Conservation (phyloP, 2,888 invertebrate genomes). For the Lacanobia oleracea region DNA sequence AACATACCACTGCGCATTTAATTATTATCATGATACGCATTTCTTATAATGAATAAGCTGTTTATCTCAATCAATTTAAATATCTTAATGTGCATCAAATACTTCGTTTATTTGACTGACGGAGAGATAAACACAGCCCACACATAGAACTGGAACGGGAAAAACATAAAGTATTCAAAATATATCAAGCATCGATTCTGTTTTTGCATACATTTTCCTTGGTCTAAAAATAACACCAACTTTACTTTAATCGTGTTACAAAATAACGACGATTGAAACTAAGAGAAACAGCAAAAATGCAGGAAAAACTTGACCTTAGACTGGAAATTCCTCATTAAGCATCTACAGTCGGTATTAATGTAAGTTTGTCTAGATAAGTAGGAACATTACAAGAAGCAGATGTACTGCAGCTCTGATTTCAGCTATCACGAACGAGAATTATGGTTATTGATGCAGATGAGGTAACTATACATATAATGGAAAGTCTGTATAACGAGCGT, state of each 20-base stretch:
- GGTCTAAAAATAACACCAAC: slow-evolving; percentile 39
- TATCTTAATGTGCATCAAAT: slow-evolving; percentile 51
- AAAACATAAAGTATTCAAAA: slow-evolving; percentile 46
- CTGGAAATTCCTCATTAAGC: slow-evolving; percentile 5
- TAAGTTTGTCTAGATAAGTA: slow-evolving; percentile 32
- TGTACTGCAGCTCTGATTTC: slow-evolving; percentile 35
- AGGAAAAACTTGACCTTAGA: slow-evolving; percentile 17
- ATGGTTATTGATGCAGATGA: slow-evolving; percentile 44
- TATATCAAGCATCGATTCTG: slow-evolving; percentile 35
- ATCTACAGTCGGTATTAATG: slow-evolving; percentile 8
- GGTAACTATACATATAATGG: slow-evolving; percentile 27
- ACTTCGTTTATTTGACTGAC: slow-evolving; percentile 38
- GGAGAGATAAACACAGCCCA: slow-evolving; percentile 36
- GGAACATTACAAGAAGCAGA: slow-evolving; percentile 42
- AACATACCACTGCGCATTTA: slow-evolving; percentile 31
- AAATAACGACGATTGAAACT: neutral
- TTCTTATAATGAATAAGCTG: slow-evolving; percentile 48
- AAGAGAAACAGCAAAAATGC: neutral
- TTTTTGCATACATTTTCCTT: slow-evolving; percentile 46
- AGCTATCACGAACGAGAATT: slow-evolving; percentile 41
- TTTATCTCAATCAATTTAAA: slow-evolving; percentile 47
- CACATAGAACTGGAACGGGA: slow-evolving; percentile 39
- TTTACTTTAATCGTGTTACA: slow-evolving; percentile 16
- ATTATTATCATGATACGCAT: slow-evolving; percentile 38
- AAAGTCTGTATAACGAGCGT: slow-evolving; percentile 46